phyloP scores from a whole-genome alignment of 2,113 vertebrate species.

The Amia ocellicauda region DNA sequence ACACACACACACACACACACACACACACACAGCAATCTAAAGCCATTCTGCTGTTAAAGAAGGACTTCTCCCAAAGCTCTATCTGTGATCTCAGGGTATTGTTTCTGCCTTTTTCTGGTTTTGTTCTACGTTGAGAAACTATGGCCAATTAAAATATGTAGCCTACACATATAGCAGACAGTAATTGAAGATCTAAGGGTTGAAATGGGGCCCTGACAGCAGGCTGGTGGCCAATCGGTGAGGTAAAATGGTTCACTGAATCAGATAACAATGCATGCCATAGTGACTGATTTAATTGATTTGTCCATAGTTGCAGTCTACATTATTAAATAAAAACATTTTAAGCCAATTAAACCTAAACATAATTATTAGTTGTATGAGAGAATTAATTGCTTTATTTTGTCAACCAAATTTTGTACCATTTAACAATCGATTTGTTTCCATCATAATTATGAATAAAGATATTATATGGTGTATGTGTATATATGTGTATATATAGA shows the following conservation, averaged over 20 bases:
- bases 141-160: background rate
- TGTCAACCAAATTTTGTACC: no score
- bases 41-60: conserved; percentile 27
- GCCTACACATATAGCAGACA: background rate
- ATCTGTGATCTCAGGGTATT: background rate
- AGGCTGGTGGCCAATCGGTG: conserved; percentile 44
- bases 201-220: conserved; percentile 35
- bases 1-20: conserved; percentile 13
- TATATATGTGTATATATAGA: background rate
- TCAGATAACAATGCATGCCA: conserved; percentile 45
- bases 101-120: background rate
- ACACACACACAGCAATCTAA: conserved; percentile 32
- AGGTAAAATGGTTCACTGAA: conserved; percentile 52
- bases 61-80: conserved; percentile 18
- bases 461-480: no score
- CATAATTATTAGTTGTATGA: background rate
- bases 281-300: conserved; percentile 56
- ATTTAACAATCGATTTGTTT: background rate
- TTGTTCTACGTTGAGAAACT: background rate
- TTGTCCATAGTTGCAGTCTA: conserved; percentile 28
- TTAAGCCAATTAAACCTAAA: background rate
- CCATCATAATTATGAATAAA: no score
- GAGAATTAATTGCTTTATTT: background rate
- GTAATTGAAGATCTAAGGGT: background rate
- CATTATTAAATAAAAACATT: conserved; percentile 28